Percentiles rank a stretch among this genome's conserved stretches.
Evolutionary conservation across 2,113 vertebrate species (phyloP).

Genomic region (Burhinus oedicnemus): DNA sequence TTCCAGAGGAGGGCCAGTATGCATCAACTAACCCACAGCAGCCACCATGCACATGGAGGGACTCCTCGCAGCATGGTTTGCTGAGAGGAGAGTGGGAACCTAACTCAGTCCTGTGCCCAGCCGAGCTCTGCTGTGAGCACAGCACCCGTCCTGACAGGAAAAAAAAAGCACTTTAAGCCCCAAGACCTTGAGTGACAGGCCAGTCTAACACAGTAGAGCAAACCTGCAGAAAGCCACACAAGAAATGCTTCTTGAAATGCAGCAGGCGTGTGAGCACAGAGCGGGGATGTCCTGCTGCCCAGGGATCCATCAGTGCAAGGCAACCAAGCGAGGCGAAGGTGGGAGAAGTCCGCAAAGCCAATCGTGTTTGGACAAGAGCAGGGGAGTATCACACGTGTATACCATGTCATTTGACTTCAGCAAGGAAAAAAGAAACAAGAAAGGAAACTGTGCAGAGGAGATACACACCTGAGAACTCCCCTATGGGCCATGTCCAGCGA

Average conservation of each 20-base stretch:
- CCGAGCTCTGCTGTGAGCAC: not conserved
- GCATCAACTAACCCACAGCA: not conserved
- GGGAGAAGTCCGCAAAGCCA: conserved; percentile 57
- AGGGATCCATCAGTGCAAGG: not conserved
- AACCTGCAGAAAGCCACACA: not conserved
- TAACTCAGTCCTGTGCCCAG: not conserved
- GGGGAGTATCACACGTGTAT: conserved; percentile 70
- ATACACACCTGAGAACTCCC: conserved; percentile 99
- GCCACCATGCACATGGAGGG: not conserved
- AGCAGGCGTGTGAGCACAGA: conserved; percentile 32
- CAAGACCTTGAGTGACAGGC: not conserved
- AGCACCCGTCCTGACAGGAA: not conserved
- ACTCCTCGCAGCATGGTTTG: not conserved
- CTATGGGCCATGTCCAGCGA: conserved; percentile 88
- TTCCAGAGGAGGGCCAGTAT: not conserved
- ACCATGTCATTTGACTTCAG: not conserved
- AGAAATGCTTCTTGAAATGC: not conserved
- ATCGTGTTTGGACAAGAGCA: conserved; percentile 51
- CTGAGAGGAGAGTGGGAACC: not conserved
- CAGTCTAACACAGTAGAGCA: not conserved
- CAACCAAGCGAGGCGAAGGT: conserved; percentile 1
- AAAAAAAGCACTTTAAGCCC: not conserved
- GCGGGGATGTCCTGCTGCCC: not conserved
- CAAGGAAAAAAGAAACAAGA: conserved; percentile 51
- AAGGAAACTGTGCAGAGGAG: conserved; percentile 73